Evolutionary conservation across 2,888 invertebrate species (phyloP).

Genomic region (Drosophila cognata): DNA sequence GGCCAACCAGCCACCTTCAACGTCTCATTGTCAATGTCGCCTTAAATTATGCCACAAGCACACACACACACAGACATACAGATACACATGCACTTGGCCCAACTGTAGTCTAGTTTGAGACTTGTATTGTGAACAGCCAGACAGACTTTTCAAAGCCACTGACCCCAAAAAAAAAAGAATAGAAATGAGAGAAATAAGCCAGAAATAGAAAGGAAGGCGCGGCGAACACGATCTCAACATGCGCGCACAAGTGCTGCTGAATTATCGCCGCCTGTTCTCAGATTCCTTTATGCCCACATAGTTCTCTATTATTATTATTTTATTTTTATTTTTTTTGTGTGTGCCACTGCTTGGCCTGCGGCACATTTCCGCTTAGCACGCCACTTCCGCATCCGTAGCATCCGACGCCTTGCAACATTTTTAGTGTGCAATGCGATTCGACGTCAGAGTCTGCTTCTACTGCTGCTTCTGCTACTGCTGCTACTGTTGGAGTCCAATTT

Average conservation of each 20-base stretch:
- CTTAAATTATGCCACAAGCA: constrained; percentile 73
- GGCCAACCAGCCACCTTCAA: constrained; percentile 6
- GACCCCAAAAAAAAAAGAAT: constrained; percentile 66
- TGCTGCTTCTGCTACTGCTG: constrained; percentile 13
- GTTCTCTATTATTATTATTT: constrained; percentile 19
- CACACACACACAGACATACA: neutral
- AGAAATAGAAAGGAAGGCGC: neutral
- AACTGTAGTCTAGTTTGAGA: constrained; percentile 67
- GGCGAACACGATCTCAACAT: constrained; percentile 66
- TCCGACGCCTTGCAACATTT: constrained; percentile 69
- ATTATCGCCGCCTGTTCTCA: constrained; percentile 63
- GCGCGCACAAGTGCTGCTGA: constrained; percentile 73
- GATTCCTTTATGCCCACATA: constrained; percentile 52
- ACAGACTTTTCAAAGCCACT: constrained; percentile 79
- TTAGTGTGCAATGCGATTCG: constrained; percentile 49
- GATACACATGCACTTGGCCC: neutral
- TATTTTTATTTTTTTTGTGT: constrained; percentile 8
- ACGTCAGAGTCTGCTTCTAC: constrained; percentile 8
- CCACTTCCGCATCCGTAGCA: constrained; percentile 71
- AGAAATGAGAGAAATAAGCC: neutral
- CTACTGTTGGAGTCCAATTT: constrained; percentile 59
- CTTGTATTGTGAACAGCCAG: constrained; percentile 58
- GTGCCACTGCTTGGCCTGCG: constrained; percentile 61
- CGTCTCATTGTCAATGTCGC: constrained; percentile 79
- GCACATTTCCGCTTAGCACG: constrained; percentile 75